Evolutionary conservation across 2,888 invertebrate genomes (phyloP).

Genomic region (Cerceris ruficornis): DNA sequence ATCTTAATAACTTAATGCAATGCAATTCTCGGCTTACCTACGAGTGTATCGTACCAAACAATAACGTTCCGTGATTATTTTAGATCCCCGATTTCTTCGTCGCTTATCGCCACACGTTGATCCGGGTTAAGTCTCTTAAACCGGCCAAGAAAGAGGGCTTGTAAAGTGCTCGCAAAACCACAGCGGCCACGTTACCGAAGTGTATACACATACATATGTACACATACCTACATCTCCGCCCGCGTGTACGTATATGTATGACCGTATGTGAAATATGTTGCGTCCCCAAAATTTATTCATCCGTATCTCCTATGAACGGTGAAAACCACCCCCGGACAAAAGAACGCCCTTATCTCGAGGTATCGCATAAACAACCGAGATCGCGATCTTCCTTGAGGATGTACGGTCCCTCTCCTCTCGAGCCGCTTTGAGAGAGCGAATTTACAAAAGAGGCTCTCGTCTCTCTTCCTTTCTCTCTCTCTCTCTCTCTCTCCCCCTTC

Average conservation of each 20-base stretch:
- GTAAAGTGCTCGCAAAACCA: conserved; percentile 41
- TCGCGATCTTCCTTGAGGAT: conserved; percentile 73
- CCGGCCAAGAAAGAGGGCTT: conserved; percentile 21
- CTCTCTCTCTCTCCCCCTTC: no score
- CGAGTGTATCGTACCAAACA: conserved; percentile 32
- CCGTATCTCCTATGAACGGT: conserved; percentile 55
- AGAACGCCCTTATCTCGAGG: conserved; percentile 70
- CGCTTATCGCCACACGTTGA: conserved; percentile 35
- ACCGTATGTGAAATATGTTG: conserved; percentile 45
- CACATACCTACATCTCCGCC: background rate
- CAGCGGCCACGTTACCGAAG: conserved; percentile 31
- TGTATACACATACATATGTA: conserved; percentile 30
- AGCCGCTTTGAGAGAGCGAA: conserved; percentile 42
- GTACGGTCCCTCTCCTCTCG: conserved; percentile 40
- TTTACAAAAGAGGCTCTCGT: conserved; percentile 57
- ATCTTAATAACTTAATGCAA: conserved; percentile 19
- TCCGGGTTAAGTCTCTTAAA: conserved; percentile 47
- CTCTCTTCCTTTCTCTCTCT: no score
- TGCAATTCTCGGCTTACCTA: conserved; percentile 4
- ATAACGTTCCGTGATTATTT: conserved; percentile 36
- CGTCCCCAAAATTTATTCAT: conserved; percentile 61
- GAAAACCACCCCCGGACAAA: conserved; percentile 73
- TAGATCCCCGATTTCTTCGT: conserved; percentile 25
- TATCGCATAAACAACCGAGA: conserved; percentile 76
- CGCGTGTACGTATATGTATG: background rate